phyloP scores from a whole-genome alignment of 2,888 invertebrate genomes.

The Germaria angustata region DNA sequence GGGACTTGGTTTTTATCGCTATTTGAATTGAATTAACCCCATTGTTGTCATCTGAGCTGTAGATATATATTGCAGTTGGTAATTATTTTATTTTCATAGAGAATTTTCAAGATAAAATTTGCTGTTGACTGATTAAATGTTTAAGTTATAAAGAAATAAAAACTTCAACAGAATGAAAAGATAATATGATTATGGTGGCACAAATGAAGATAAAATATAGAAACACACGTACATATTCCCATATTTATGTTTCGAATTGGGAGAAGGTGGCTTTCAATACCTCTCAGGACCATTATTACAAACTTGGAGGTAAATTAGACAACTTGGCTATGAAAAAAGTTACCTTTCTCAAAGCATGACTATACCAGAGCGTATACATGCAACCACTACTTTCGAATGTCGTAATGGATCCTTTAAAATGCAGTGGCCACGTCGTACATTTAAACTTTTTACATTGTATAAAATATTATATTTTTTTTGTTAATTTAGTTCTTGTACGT shows the following conservation, averaged over 20 bases:
- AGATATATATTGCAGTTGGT: neutral
- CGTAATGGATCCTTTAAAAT: no score
- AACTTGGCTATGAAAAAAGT: no score
- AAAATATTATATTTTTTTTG: no score
- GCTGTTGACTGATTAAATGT: neutral
- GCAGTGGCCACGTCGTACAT: no score
- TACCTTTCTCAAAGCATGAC: no score
- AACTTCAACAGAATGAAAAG: neutral
- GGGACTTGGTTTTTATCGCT: no score
- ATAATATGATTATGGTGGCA: neutral
- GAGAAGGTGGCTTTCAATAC: neutral
- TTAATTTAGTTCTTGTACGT: no score
- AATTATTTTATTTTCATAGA: neutral
- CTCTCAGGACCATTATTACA: no score
- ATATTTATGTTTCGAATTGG: neutral
- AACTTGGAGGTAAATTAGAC: no score
- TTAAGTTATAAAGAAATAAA: neutral
- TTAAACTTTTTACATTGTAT: no score
- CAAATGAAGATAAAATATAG: neutral
- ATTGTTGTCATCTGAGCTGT: neutral
- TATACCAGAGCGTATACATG: no score
- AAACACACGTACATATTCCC: neutral
- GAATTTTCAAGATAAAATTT: constrained; percentile 9
- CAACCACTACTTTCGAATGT: no score
- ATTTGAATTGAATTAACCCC: neutral